Percentiles rank a stretch among this genome's conserved stretches.
These are phyloP conservation scores for Euleptes europaea DNA, from an alignment of 2,113 vertebrate species.

Conservation along the genomic window DNA sequence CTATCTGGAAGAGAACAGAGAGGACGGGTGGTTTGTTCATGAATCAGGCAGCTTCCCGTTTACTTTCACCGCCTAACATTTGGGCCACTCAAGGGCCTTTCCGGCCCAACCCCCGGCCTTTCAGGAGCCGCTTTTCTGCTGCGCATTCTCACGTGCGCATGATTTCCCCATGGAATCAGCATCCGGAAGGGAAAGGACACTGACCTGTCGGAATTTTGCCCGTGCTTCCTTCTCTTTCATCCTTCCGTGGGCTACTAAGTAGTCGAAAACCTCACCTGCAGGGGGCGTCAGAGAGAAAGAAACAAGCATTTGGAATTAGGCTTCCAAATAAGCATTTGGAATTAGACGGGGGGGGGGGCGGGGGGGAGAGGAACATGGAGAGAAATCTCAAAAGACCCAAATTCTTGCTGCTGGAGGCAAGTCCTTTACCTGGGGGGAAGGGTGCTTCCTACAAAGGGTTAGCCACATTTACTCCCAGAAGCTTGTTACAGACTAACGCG, in stretches of 20 bases:
- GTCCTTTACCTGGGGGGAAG: background rate
- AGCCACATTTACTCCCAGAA: no score
- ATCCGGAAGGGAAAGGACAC: slow-evolving; percentile 38
- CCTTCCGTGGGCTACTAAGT: slow-evolving; percentile 92
- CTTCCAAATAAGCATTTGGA: no score
- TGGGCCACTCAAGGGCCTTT: background rate
- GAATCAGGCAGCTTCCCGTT: background rate
- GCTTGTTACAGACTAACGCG: no score
- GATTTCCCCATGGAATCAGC: background rate
- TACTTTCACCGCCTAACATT: no score
- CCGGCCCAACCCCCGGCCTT: no score
- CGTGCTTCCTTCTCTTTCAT: slow-evolving; percentile 98
- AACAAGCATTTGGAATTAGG: background rate
- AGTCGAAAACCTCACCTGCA: slow-evolving; percentile 92
- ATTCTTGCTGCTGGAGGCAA: background rate
- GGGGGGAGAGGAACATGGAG: no score
- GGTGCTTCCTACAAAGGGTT: background rate
- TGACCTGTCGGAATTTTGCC: slow-evolving; percentile 95
- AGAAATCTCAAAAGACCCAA: background rate
- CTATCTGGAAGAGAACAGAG: slow-evolving; percentile 78
- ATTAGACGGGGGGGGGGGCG: no score
- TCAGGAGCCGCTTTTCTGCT: background rate
- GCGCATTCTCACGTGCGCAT: no score
- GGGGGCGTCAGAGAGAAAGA: background rate
- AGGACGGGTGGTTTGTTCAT: background rate